Percentiles rank a stretch among this genome's conserved stretches.
phyloP scores from a whole-genome alignment of 2,888 invertebrate genomes.

The Homarus gammarus region DNA sequence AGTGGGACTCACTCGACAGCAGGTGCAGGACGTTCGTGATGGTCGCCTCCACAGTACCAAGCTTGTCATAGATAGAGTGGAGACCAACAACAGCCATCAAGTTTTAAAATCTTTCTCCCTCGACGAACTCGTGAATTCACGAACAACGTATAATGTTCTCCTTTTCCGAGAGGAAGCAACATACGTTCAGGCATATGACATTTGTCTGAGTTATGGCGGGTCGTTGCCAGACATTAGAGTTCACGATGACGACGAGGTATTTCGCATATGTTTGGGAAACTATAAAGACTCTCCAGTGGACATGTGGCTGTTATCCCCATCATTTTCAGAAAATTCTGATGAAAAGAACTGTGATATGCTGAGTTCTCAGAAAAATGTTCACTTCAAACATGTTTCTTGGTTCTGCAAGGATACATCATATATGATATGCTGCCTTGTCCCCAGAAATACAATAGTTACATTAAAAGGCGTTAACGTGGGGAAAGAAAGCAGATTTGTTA shows the following conservation, averaged over 20 bases:
- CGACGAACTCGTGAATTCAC: not conserved
- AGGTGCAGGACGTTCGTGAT: conserved; percentile 4
- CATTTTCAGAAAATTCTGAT: not conserved
- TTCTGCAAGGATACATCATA: not conserved
- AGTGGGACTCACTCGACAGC: not conserved
- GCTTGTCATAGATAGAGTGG: conserved; percentile 1
- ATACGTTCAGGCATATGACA: not conserved
- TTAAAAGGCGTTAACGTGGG: not conserved
- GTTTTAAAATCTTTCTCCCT: not conserved
- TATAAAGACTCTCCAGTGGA: not conserved
- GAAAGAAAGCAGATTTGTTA: not conserved
- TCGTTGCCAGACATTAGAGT: not conserved
- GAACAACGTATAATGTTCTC: not conserved
- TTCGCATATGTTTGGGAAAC: not conserved
- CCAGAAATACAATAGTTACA: not conserved
- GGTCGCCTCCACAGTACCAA: not conserved
- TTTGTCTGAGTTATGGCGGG: not conserved
- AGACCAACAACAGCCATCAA: not conserved
- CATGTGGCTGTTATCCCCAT: not conserved
- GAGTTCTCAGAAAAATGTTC: not conserved
- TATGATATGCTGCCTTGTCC: conserved; percentile 15
- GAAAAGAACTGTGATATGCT: not conserved
- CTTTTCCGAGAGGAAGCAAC: not conserved
- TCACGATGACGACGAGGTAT: not conserved
- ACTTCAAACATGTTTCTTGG: not conserved